A percentile compares a stretch with the other conserved stretches of the same genome.
phyloP scores from a whole-genome alignment of 1,140 invertebrate genomes.

The Geopemphigus sp. region DNA sequence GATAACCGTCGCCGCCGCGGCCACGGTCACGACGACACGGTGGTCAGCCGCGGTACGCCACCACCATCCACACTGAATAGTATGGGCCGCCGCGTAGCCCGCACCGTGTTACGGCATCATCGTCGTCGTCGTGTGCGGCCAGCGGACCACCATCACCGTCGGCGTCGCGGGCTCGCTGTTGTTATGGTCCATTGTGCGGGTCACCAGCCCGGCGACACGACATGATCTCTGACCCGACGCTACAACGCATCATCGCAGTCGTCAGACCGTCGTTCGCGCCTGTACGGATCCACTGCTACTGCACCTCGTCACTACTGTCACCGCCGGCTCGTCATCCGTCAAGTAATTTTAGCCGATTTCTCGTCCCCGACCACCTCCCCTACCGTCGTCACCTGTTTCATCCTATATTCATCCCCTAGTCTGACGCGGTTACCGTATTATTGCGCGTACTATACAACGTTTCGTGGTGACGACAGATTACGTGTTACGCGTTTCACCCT shows the following conservation, averaged over 20 bases:
- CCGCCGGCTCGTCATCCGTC: slow-evolving; percentile 31
- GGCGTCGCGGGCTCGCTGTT: slow-evolving; percentile 34
- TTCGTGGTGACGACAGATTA: too few species aligned
- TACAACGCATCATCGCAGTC: slow-evolving; percentile 36
- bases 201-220: slow-evolving; percentile 48
- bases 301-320: not conserved
- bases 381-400: too few species aligned
- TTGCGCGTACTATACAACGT: too few species aligned
- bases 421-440: too few species aligned
- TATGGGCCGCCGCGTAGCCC: slow-evolving; percentile 43
- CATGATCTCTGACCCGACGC: slow-evolving; percentile 48
- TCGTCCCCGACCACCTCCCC: too few species aligned
- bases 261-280: slow-evolving; percentile 10
- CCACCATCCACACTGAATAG: slow-evolving; percentile 40
- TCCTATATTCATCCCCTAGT: too few species aligned
- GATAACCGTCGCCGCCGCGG: not conserved
- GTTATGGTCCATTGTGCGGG: slow-evolving; percentile 49
- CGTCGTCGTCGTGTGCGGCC: slow-evolving; percentile 44
- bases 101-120: slow-evolving; percentile 35
- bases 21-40: slow-evolving; percentile 6
- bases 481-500: too few species aligned
- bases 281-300: not conserved
- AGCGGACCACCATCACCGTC: slow-evolving; percentile 36
- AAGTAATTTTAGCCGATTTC: too few species aligned
- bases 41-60: slow-evolving; percentile 35